Evolutionary conservation across 2,113 vertebrate genomes (phyloP).

Genomic region (Prunella himalayana): DNA sequence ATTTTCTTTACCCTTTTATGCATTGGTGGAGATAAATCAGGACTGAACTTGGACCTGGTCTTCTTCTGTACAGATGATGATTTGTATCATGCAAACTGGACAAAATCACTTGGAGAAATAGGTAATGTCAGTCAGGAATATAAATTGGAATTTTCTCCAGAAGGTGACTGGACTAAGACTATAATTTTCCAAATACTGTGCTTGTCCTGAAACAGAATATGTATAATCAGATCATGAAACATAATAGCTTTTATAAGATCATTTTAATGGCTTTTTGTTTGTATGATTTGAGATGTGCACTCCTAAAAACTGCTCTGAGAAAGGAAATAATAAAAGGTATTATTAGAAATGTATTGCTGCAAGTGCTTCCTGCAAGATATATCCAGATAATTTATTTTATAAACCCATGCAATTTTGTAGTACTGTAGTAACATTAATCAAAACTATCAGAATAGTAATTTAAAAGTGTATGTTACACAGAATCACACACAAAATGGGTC

Average conservation of each 20-base stretch:
- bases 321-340: background rate
- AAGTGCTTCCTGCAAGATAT: background rate
- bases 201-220: background rate
- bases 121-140: background rate
- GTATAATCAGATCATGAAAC: background rate
- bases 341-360: background rate
- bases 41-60: background rate
- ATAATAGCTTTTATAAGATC: background rate
- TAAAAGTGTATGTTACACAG: background rate
- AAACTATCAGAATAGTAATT: background rate
- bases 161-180: background rate
- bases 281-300: background rate
- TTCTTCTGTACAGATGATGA: background rate
- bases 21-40: background rate
- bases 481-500: background rate
- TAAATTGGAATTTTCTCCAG: background rate
- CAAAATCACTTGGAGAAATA: conserved; percentile 20
- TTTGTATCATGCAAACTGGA: background rate
- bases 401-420: background rate
- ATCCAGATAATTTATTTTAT: background rate
- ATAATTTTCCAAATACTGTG: background rate
- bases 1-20: conserved; percentile 2
- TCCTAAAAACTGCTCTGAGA: background rate
- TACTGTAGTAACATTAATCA: background rate
- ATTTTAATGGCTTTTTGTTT: conserved; percentile 14